Conservation (phyloP, 2,797 vertebrate species). For the Gadopsis marmoratus region DNA sequence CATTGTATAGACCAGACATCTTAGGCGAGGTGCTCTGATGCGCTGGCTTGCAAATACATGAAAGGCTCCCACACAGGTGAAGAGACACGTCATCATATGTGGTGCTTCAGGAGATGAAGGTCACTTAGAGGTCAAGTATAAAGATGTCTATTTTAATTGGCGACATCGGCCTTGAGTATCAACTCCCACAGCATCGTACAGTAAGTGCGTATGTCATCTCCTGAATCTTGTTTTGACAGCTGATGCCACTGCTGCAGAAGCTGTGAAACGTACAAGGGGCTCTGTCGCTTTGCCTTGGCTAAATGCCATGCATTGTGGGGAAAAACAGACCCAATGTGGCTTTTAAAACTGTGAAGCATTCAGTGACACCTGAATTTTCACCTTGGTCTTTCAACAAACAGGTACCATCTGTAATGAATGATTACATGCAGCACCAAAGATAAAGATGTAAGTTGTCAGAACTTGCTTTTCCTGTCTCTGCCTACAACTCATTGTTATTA, state of each 20-base stretch:
- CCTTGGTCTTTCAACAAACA: too few relatives aligned
- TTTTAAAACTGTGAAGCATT: background rate
- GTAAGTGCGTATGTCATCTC: conserved; percentile 9
- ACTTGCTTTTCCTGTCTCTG: background rate
- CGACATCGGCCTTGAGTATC: background rate
- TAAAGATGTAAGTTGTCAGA: background rate
- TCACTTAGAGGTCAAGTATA: conserved; percentile 21
- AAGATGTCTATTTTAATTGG: conserved; percentile 34
- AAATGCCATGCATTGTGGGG: background rate
- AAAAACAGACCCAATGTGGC: background rate
- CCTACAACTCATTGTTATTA: background rate
- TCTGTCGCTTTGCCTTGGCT: background rate
- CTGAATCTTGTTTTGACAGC: conserved; percentile 12
- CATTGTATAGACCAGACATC: conserved; percentile 10
- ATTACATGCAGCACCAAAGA: background rate
- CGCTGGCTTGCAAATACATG: conserved; percentile 11
- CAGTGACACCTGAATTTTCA: background rate
- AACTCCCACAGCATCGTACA: conserved; percentile 16
- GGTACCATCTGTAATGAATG: too few relatives aligned
- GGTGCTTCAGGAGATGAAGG: conserved; percentile 49
- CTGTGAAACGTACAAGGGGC: background rate
- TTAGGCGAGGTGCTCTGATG: conserved; percentile 3
- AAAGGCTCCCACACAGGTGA: conserved; percentile 12
- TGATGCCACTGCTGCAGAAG: conserved; percentile 10
- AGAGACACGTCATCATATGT: conserved; percentile 28